A percentile compares a stretch with the other conserved stretches of the same genome.
These are phyloP conservation scores for Mythimna ferrago DNA, from an alignment of 2,888 invertebrate genomes.

Conservation along the genomic window DNA sequence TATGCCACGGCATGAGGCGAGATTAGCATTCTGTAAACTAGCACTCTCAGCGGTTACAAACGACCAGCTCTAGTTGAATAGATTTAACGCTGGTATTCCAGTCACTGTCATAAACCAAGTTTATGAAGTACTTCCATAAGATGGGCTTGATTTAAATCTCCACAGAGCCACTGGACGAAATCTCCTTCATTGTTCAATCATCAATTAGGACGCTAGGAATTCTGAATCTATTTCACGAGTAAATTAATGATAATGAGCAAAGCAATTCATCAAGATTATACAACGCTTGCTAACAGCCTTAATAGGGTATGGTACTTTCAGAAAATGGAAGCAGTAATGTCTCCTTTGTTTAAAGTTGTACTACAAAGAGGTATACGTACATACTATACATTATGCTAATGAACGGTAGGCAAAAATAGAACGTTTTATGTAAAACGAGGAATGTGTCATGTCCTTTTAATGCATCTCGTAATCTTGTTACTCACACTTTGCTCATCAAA, in stretches of 20 bases:
- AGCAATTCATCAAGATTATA: slow-evolving; percentile 59
- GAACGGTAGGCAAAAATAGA: slow-evolving; percentile 52
- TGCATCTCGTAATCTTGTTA: slow-evolving; percentile 78
- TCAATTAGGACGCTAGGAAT: slow-evolving; percentile 36
- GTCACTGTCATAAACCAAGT: slow-evolving; percentile 24
- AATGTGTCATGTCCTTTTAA: slow-evolving; percentile 72
- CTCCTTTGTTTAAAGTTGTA: slow-evolving; percentile 47
- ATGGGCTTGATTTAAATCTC: slow-evolving; percentile 37
- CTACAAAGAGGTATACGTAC: slow-evolving; percentile 44
- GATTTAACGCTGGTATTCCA: slow-evolving; percentile 36
- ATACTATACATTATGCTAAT: slow-evolving; percentile 55
- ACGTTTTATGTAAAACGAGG: slow-evolving; percentile 58
- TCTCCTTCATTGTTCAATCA: slow-evolving; percentile 37
- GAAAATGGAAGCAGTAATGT: slow-evolving; percentile 51
- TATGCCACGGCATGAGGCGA: slow-evolving; percentile 61
- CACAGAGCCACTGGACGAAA: slow-evolving; percentile 14
- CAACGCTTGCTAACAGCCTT: slow-evolving; percentile 48
- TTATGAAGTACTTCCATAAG: slow-evolving; percentile 33
- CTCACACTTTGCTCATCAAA: slow-evolving; percentile 83
- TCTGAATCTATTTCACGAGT: slow-evolving; percentile 46
- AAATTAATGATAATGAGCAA: slow-evolving; percentile 55
- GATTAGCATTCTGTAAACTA: slow-evolving; percentile 71
- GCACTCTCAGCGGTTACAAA: slow-evolving; percentile 55
- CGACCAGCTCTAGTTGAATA: slow-evolving; percentile 45
- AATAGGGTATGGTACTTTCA: slow-evolving; percentile 48